A percentile compares a stretch with the other conserved stretches of the same genome.
phyloP scores from a whole-genome alignment of 2,888 invertebrate species.

The Tachina grossa region DNA sequence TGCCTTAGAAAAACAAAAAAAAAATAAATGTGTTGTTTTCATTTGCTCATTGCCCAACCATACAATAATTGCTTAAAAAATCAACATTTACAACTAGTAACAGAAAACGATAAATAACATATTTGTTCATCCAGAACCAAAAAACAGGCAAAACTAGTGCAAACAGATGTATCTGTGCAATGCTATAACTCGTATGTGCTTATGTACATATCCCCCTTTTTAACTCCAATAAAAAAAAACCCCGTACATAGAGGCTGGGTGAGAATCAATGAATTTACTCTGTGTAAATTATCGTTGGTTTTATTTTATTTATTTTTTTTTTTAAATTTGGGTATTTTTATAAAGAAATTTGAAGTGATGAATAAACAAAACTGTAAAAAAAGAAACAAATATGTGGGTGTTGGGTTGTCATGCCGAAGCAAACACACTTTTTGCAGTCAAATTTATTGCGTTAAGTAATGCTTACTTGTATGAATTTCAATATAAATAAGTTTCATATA shows the following conservation, averaged over 20 bases:
- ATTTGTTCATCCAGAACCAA: too few species aligned
- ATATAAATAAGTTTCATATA: too few species aligned
- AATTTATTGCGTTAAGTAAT: slow-evolving; percentile 12
- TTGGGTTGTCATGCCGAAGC: slow-evolving; percentile 55
- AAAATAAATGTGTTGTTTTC: too few species aligned
- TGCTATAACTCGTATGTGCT: too few species aligned
- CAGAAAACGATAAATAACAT: too few species aligned
- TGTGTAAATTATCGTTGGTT: slow-evolving; percentile 24
- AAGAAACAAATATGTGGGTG: slow-evolving; percentile 55
- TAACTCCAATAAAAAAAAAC: background rate
- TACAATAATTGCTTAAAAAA: too few species aligned
- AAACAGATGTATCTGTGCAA: too few species aligned
- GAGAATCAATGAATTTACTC: slow-evolving; percentile 61
- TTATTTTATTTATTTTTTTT: background rate
- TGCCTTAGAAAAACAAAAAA: too few species aligned
- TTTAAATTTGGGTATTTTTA: slow-evolving; percentile 41
- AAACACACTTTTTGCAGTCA: slow-evolving; percentile 7
- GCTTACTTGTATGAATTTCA: background rate
- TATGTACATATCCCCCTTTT: background rate
- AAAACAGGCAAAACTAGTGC: too few species aligned
- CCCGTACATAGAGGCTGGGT: slow-evolving; percentile 32
- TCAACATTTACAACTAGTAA: too few species aligned
- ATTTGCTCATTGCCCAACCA: too few species aligned
- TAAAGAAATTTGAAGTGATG: slow-evolving; percentile 55
- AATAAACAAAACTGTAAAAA: slow-evolving; percentile 48